Base-by-base conservation (phyloP, 1,140 invertebrate genomes). In the Leptinotarsa lineolata region DNA sequence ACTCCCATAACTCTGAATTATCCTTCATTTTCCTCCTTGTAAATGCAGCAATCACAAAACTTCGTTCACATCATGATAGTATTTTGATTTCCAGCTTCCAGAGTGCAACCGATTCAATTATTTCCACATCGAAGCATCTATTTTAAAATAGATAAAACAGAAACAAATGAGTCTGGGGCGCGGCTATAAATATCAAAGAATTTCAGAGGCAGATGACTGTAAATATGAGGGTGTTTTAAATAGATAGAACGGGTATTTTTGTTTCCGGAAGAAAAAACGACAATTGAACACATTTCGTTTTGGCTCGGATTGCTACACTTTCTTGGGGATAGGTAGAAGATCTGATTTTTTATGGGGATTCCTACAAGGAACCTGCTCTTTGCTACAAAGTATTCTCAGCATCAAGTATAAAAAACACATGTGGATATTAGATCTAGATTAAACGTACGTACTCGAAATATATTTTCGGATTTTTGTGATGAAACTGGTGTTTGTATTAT, bases 191-290 rank as follows among this genome's bases (percentile, higher is more conserved):
- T 70, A 70, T 45, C 48, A 21, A 70, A 70, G 68, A 70, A 70
- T 70, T 70, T 70, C 68, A 70, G 68, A 58, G 54, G 68, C 68
- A 70, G 68, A 70, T 70, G 68, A 70, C 68, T 70, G 68, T 70
- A 39, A 70, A 70, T 70, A 70, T 60, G 68, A 70, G 68, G 68
- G 68, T 70, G 68, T 70, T 70, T 70, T 70, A 70, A 70, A 70
- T 70, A 70, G 68, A 70, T n/a, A 30, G 20, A 45, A 18, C 65
- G 21, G 21, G 48, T 70, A 70, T 70, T 70, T 70, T 60, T 59
- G 68, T 70, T 70, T 59, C 68, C 68, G 68, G 68, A 70, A 30
- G 30, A 24, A 59, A 30, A 59, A 67, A 67, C 22, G n/a, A 54
- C 48, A 16, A 54, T 54, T 8, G 48, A 54, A 54, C 48, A 54